Conservation (phyloP, 2,888 invertebrate genomes). For the Furcula furcula region DNA sequence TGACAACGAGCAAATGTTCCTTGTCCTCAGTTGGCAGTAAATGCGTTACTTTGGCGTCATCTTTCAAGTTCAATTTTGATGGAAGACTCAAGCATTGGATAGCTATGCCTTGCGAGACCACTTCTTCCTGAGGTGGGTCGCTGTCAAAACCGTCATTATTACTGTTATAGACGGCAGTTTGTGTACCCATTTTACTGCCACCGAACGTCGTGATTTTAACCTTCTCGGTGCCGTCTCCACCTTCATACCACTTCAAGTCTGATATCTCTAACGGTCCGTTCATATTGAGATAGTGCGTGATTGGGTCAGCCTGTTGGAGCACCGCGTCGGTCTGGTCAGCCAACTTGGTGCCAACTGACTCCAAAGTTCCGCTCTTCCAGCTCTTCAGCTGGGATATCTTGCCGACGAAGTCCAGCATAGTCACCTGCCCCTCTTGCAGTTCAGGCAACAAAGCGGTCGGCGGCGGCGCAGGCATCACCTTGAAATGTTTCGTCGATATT, state of each 20-base stretch:
- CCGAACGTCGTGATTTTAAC: conserved; percentile 59
- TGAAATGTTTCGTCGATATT: conserved; percentile 63
- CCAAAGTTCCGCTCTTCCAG: conserved; percentile 67
- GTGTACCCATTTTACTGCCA: conserved; percentile 60
- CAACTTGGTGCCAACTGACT: conserved; percentile 67
- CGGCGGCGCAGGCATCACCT: conserved; percentile 61
- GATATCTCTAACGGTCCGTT: conserved; percentile 73
- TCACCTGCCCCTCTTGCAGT: conserved; percentile 59
- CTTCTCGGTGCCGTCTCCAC: conserved; percentile 65
- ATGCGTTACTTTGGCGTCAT: conserved; percentile 81
- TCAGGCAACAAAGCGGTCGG: conserved; percentile 60
- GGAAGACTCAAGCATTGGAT: conserved; percentile 83
- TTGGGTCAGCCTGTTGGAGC: conserved; percentile 54
- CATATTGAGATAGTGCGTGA: conserved; percentile 69
- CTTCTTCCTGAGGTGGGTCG: conserved; percentile 67
- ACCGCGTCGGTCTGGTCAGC: conserved; percentile 70
- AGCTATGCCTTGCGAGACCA: conserved; percentile 69
- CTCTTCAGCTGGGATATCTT: conserved; percentile 70
- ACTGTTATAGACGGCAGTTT: conserved; percentile 58
- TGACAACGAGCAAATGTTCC: conserved; percentile 84
- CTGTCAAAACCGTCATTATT: conserved; percentile 77
- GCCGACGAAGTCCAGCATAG: conserved; percentile 68
- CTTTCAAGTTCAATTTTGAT: conserved; percentile 64
- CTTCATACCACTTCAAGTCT: conserved; percentile 72
- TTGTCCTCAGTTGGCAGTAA: conserved; percentile 87